phyloP scores from a whole-genome alignment of 1,140 invertebrate species.

The Trachelipus rathkii region DNA sequence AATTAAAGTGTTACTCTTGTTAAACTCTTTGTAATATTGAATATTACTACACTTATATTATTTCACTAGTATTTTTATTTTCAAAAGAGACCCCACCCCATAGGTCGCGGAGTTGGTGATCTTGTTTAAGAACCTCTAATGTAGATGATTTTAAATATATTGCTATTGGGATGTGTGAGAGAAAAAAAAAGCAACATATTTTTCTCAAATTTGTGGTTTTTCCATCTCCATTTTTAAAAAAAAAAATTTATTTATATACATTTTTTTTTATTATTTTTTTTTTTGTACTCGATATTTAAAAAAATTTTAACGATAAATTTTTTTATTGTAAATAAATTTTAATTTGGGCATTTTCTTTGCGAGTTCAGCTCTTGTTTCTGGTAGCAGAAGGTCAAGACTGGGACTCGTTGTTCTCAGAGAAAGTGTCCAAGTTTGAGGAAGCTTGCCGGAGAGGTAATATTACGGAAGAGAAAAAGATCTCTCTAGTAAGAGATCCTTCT shows the following conservation, averaged over 20 bases:
- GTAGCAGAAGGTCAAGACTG: constrained; percentile 35
- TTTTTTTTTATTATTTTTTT: neutral
- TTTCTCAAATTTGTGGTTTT: too few species aligned
- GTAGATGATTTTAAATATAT: too few species aligned
- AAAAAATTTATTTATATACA: neutral
- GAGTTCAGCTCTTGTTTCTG: constrained; percentile 32
- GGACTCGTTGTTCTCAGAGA: constrained; percentile 42
- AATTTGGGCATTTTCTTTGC: constrained; percentile 4
- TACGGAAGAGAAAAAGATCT: constrained; percentile 39
- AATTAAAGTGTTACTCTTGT: too few species aligned
- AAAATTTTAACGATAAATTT: neutral
- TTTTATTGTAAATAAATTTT: neutral
- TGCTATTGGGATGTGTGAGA: too few species aligned
- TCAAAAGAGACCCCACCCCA: too few species aligned
- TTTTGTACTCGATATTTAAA: neutral
- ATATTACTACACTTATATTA: too few species aligned
- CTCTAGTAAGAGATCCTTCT: constrained; percentile 37
- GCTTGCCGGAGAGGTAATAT: constrained; percentile 32
- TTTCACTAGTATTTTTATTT: too few species aligned
- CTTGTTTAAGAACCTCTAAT: too few species aligned
- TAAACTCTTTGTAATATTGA: too few species aligned
- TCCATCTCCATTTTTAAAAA: neutral
- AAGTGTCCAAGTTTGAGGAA: constrained; percentile 40
- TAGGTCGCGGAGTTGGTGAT: too few species aligned
- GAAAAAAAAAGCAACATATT: too few species aligned